Evolutionary conservation across 2,888 invertebrate genomes (phyloP).

Genomic region (Lithosia quadra): DNA sequence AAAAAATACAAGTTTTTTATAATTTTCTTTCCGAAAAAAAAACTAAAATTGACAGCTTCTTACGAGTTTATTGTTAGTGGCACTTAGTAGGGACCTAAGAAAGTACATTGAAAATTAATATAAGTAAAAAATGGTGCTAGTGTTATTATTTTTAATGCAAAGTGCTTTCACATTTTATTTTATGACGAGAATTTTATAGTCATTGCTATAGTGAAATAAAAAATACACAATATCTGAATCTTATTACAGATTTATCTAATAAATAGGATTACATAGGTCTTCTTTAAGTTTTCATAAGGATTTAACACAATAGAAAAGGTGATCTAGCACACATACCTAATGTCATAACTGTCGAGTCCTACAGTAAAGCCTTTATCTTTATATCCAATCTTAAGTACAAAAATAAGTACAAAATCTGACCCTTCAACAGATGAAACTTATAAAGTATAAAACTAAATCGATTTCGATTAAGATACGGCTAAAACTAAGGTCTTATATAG

Average conservation of each 20-base stretch:
- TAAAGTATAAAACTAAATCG: constrained; percentile 25
- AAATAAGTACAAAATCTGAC: background rate
- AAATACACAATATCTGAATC: background rate
- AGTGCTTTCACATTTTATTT: background rate
- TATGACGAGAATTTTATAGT: background rate
- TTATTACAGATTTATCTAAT: background rate
- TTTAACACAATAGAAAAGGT: background rate
- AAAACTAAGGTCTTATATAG: constrained; percentile 21
- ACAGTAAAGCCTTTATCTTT: background rate
- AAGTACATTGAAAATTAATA: background rate
- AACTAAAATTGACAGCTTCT: constrained; percentile 19
- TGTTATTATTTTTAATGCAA: background rate
- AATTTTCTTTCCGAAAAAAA: constrained; percentile 13
- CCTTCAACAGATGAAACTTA: constrained; percentile 12
- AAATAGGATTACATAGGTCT: background rate
- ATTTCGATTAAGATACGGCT: constrained; percentile 21
- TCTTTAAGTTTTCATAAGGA: background rate
- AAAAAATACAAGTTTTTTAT: constrained; percentile 26
- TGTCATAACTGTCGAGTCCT: background rate
- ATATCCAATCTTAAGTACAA: background rate
- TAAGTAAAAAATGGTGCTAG: background rate
- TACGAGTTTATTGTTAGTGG: background rate
- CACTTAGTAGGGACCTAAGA: background rate
- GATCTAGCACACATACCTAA: background rate
- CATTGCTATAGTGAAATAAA: background rate